phyloP scores from a whole-genome alignment of 2,797 vertebrate genomes.

The Potorous gilbertii region DNA sequence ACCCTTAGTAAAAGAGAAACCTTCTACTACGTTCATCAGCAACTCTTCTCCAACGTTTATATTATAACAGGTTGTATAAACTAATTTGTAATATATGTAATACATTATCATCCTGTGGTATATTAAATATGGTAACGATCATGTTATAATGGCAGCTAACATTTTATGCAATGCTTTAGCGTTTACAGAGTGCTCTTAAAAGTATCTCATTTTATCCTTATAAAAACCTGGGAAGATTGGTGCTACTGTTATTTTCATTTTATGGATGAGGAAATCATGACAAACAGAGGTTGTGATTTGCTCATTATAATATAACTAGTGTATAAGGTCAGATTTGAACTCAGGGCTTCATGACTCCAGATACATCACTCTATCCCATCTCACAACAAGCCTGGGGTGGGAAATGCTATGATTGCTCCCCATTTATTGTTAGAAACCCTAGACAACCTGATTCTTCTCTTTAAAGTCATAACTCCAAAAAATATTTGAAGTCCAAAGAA shows the following conservation, averaged over 20 bases:
- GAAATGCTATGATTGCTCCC: not conserved
- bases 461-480: not conserved
- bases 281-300: not conserved
- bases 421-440: not conserved
- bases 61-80: not conserved
- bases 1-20: too few relatives aligned
- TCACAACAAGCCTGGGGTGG: not conserved
- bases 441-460: not conserved
- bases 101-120: not conserved
- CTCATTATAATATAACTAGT: not conserved
- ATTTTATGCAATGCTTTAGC: not conserved
- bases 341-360: not conserved
- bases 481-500: not conserved
- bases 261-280: not conserved
- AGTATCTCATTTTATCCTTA: not conserved
- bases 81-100: not conserved
- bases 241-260: not conserved
- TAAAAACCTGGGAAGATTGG: not conserved
- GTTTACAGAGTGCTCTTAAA: not conserved
- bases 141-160: not conserved
- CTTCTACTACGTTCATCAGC: not conserved
- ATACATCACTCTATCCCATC: not conserved
- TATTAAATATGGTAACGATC: not conserved
- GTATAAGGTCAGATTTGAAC: not conserved
- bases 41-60: not conserved